phyloP scores from a whole-genome alignment of 2,797 vertebrate genomes.

The Bovichtus variegatus region DNA sequence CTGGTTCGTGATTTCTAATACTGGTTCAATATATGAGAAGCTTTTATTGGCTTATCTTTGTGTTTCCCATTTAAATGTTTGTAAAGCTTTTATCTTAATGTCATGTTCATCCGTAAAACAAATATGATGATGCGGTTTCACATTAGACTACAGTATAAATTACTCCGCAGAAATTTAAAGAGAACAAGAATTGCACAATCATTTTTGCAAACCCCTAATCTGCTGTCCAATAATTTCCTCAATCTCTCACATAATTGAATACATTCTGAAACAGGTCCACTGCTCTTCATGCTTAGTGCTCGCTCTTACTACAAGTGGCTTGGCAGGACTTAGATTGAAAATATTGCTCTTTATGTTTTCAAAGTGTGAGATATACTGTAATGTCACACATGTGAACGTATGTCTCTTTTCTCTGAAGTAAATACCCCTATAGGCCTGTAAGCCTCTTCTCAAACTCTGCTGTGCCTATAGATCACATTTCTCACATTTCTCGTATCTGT shows the following conservation, averaged over 20 bases:
- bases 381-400: background rate
- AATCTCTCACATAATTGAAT: background rate
- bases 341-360: background rate
- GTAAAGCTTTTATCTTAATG: background rate
- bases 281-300: background rate
- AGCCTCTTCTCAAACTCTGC: background rate
- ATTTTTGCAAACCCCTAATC: background rate
- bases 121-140: background rate
- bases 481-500: background rate
- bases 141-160: background rate
- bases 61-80: background rate
- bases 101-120: background rate
- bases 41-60: background rate
- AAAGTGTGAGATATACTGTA: background rate
- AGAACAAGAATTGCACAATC: background rate
- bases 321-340: background rate
- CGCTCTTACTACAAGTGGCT: background rate
- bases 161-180: background rate
- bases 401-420: background rate
- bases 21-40: background rate
- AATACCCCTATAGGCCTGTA: background rate
- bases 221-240: background rate
- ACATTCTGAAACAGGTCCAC: background rate
- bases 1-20: background rate
- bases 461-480: background rate